A percentile compares a stretch with the other conserved stretches of the same genome.
These are phyloP conservation scores for Halichoeres trimaculatus DNA, from an alignment of 2,113 vertebrate genomes.

Conservation along the genomic window DNA sequence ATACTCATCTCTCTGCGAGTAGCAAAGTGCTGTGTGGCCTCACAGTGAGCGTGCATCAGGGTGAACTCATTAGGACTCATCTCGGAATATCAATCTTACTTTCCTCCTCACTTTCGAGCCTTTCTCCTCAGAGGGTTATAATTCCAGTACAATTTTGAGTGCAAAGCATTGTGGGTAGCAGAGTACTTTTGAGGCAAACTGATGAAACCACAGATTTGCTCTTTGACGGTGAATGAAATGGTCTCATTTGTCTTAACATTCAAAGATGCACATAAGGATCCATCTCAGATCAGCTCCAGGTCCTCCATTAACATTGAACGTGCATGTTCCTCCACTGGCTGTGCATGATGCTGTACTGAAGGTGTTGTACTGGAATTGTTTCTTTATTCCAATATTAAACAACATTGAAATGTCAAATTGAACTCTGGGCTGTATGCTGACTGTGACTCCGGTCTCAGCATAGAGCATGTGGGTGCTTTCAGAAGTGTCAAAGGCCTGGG, in stretches of 20 bases:
- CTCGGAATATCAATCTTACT: conserved; percentile 24
- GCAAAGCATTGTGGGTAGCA: conserved; percentile 66
- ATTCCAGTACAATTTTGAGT: conserved; percentile 75
- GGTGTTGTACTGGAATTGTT: conserved; percentile 79
- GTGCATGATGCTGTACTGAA: conserved; percentile 78
- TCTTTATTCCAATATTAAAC: conserved; percentile 56
- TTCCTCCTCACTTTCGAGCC: conserved; percentile 25
- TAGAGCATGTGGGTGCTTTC: conserved; percentile 70
- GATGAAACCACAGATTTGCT: conserved; percentile 25
- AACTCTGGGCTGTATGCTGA: conserved; percentile 54
- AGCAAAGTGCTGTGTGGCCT: conserved; percentile 41
- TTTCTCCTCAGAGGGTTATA: conserved; percentile 51
- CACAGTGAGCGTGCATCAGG: conserved; percentile 18
- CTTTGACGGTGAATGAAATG: conserved; percentile 29
- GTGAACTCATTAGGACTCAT: conserved; percentile 16
- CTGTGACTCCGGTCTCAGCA: conserved; percentile 61
- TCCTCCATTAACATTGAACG: conserved; percentile 62
- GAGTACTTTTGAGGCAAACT: conserved; percentile 28
- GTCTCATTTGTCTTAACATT: not conserved
- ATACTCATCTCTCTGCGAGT: conserved; percentile 11
- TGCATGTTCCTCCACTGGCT: conserved; percentile 78
- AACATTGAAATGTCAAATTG: conserved; percentile 58
- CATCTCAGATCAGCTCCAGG: conserved; percentile 25
- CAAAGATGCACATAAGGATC: conserved; percentile 5
- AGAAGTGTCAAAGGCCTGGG: conserved; percentile 89